Base-by-base conservation (phyloP, 2,797 vertebrate species). In the Halcyon leucocephala region DNA sequence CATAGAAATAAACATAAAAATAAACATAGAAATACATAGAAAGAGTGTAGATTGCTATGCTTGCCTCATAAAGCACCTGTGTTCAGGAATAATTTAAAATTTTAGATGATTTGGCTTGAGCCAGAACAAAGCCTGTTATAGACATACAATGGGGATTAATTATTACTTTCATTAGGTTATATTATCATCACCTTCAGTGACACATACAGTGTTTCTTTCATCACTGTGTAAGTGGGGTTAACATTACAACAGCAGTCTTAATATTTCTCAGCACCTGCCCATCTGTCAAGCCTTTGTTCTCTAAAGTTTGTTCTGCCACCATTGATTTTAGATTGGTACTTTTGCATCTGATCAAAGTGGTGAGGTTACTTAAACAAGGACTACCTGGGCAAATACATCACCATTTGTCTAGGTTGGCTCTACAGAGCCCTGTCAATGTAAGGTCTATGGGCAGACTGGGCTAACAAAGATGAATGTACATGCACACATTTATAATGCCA, bases 111-210 rank as follows among this genome's bases (percentile, higher is more conserved):
- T 28, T 82, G 72, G 25, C 2, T 0, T 72, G 29, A 90, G 29
- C 8, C 37, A 83, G 22, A 51, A 33, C 16, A 86, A 84, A 86
- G 24, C 31, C 24, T 70, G 11, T 52, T 92, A 83, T 52, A 85
- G 71, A 71, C 37, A 67, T 39, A 57, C 28, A 80, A 29, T 78
- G 18, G 49, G 49, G 15, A 89, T 93, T 97, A 42, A 20, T 95
- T 90, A 80, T 74, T 80, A 25, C 42, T 94, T 94, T 90, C 15
- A 48, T 90, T 94, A 49, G 29, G 28, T 89, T 89, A 89, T 80
- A 77, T 93, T 94, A 93, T 95, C 90, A 85, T 94, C 86, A 1
- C 93, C 72, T 89, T 85, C 94, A 85, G 46, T 97, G 95, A 90
- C 81, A 90, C 74, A n/a, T 64, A 18, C 25, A 67, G 41, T 25